Conservation (phyloP, 2,888 invertebrate genomes). For the Cryptophagus acutangulus region DNA sequence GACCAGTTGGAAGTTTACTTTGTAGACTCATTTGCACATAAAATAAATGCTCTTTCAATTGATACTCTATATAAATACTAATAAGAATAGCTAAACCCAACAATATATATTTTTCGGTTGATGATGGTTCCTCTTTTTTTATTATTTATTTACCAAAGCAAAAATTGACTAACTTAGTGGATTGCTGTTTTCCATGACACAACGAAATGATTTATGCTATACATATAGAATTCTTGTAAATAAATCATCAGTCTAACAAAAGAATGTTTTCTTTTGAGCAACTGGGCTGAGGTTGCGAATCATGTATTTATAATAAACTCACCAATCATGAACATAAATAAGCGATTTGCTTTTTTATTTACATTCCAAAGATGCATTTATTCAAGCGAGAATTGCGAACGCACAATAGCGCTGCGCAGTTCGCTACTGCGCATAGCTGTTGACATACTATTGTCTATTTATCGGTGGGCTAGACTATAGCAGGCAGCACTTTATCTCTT, state of each 20-base stretch:
- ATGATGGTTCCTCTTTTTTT: constrained; percentile 15
- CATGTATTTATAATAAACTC: no score
- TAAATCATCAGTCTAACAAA: constrained; percentile 29
- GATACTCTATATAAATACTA: constrained; percentile 16
- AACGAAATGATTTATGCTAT: constrained; percentile 29
- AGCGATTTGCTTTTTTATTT: no score
- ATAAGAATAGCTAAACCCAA: constrained; percentile 24
- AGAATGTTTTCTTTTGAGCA: constrained; percentile 26
- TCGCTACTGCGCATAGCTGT: no score
- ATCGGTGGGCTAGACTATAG: no score
- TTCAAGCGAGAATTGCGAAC: no score
- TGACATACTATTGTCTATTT: no score
- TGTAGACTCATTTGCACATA: constrained; percentile 24
- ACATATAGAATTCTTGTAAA: constrained; percentile 23
- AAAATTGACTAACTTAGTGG: constrained; percentile 4
- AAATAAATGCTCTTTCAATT: constrained; percentile 23
- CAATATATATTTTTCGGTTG: no score
- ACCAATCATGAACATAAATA: no score
- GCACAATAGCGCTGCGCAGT: no score
- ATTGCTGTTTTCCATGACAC: constrained; percentile 22
- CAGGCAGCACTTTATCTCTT: no score
- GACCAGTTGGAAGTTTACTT: constrained; percentile 16
- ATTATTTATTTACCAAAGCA: constrained; percentile 3
- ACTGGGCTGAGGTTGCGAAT: constrained; percentile 5
- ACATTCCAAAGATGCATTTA: no score